These are phyloP conservation scores for Drosophila kanapiae DNA, from an alignment of 1,140 invertebrate species.

Conservation along the genomic window DNA sequence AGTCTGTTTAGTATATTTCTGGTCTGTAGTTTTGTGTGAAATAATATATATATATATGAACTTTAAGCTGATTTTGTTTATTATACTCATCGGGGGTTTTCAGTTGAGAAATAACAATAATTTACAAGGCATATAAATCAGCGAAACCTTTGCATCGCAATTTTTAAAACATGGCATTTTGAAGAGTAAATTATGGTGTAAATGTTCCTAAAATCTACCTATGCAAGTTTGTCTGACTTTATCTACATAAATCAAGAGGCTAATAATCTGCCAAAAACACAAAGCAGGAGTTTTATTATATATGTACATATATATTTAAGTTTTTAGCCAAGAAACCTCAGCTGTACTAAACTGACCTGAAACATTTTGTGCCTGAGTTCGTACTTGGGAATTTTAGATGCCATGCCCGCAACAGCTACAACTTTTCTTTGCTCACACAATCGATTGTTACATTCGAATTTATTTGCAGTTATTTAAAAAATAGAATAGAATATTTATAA, in stretches of 20 bases:
- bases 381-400: background rate
- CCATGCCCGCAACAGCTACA: background rate
- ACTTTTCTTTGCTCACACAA: background rate
- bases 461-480: too few relatives aligned
- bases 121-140: slow-evolving; percentile 8
- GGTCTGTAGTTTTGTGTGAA: background rate
- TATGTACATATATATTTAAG: too few relatives aligned
- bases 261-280: background rate
- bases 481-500: too few relatives aligned
- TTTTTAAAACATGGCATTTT: background rate
- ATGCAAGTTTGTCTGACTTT: too few relatives aligned
- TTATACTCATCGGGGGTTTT: background rate
- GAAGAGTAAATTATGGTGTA: background rate
- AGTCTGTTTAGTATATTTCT: background rate
- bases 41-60: slow-evolving; percentile 2
- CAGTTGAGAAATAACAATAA: background rate
- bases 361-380: background rate
- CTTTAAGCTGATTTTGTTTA: background rate
- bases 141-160: too few relatives aligned
- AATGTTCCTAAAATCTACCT: background rate
- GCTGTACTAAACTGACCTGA: background rate
- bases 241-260: background rate
- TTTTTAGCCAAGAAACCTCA: background rate
- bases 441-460: too few relatives aligned
- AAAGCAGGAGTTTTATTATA: too few relatives aligned